Base-by-base conservation (phyloP, 2,888 invertebrate species). In the Drosophila borealis region DNA sequence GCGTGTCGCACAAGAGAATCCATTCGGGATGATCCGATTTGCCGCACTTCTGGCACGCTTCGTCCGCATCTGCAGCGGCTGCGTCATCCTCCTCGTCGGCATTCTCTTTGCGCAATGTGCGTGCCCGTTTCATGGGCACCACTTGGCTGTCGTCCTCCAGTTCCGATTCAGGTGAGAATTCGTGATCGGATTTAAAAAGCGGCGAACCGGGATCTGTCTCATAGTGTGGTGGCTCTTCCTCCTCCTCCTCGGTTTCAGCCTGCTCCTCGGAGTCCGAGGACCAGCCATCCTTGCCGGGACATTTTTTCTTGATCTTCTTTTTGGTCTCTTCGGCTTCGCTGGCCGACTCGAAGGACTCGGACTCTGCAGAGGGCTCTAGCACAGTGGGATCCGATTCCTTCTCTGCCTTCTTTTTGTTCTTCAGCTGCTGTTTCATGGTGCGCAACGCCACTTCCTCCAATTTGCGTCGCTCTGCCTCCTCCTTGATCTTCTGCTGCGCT, bases 11-110 rank as follows among this genome's bases (percentile, higher is more conserved):
- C 42, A 99, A 93, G 57, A 99, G 93, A 88, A 99, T 98, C 98
- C 98, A 98, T 92, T 99, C 98, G 0, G 99, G 98, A 92, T 98
- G 98, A 92, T 98, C 97, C 0, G 95, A 95, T 92, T 97, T 97
- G 13, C 96, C 95, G 92, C 99, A 99, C 78, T 96, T 96, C 89
- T 96, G 95, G 92, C 99, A 99, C 17, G 96, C 95, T 19, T 96
- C 97, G 44, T 92, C 92, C 3, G 89, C 89, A 42, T 84, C 86
- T n/a, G 96, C 97, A 21, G 89, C 90, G 9, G 85, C 86, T 41
- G 74, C 74, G 1, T 78, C 79, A 1, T 90, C 90, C 42, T 81
- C 74, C 0, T 75, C 86, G 0, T 83, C 88, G 4, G 81, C 96
- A 94, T 96, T 95, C 93, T 97, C 96, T 89, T 96, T 95, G 9